Base-by-base conservation (phyloP, 2,888 invertebrate species). In the Mythimna lalbum region DNA sequence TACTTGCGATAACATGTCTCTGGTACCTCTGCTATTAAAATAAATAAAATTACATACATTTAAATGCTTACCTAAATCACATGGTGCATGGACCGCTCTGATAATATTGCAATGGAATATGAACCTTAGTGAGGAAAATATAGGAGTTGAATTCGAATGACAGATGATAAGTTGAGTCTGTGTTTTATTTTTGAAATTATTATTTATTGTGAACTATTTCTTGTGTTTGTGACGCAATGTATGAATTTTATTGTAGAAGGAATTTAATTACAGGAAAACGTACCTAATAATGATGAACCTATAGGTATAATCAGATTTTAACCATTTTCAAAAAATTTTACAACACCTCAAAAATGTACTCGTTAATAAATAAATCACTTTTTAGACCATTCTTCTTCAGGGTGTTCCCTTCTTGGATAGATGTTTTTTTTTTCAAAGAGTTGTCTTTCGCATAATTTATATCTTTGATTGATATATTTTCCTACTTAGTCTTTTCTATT, bases 1-100 rank as follows among this genome's bases (percentile, higher is more conserved):
- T 90, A 86, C 89, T 89, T 86, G 90, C 88, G 94, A 95, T 94
- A 94, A 89, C 89, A 87, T 87, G 88, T 89, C 88, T 84, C 86
- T 80, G 85, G 85, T 82, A 86, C 78, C 83, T 87, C 78, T 76
- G 81, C 88, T 88, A 87, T 85, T 89, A 87, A 88, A 88, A 90
- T 88, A 88, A 90, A 90, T 90, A 87, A 89, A 89, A 89, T 89
- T 87, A 89, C 85, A 85, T 84, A 82, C 81, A 83, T 85, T 87
- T 87, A 88, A 89, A 86, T 87, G 73, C 73, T 82, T 75, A 76
- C 69, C 76, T 84, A 80, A 82, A 84, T 84, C 84, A 84, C 67
- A 43, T 63, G 64, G 65, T 77, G 73, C 65, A 69, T 71, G 71
- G 33, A 57, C 60, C 55, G 53, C 9, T 59, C 27, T 19, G 31